Evolutionary conservation across 2,113 vertebrate genomes (phyloP).

Genomic region (Polyodon spathula): DNA sequence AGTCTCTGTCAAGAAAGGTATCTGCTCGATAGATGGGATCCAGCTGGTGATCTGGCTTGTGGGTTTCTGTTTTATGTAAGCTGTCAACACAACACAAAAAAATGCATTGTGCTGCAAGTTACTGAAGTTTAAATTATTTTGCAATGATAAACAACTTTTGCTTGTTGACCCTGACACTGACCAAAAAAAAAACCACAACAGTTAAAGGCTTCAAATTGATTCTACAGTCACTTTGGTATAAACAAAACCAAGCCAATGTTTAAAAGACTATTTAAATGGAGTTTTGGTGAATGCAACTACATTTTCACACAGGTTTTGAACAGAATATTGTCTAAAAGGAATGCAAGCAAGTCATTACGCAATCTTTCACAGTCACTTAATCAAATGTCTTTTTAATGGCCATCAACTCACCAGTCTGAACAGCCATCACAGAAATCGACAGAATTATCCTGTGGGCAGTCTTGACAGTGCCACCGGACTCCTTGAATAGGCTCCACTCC

Average conservation of each 20-base stretch:
- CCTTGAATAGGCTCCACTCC: conserved; percentile 89
- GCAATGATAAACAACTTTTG: conserved; percentile 26
- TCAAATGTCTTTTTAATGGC: too few relatives aligned
- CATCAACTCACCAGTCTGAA: conserved; percentile 80
- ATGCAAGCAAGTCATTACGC: too few relatives aligned
- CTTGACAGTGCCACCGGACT: conserved; percentile 91
- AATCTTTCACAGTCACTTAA: too few relatives aligned
- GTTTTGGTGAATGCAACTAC: too few relatives aligned
- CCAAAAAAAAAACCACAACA: too few relatives aligned
- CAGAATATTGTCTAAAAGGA: too few relatives aligned
- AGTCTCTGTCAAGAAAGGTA: conserved; percentile 95
- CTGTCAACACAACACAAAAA: conserved; percentile 55
- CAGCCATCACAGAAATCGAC: conserved; percentile 93
- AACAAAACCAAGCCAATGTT: too few relatives aligned
- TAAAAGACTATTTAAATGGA: too few relatives aligned
- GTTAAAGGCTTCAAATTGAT: too few relatives aligned
- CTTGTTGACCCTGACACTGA: conserved; percentile 29
- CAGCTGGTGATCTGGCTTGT: conserved; percentile 86
- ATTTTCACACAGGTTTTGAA: too few relatives aligned
- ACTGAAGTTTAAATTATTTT: too few relatives aligned
- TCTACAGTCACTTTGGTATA: too few relatives aligned
- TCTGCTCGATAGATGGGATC: conserved; percentile 84
- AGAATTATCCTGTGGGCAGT: conserved; percentile 82
- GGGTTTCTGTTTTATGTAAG: conserved; percentile 86
- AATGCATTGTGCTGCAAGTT: not conserved